These are phyloP conservation scores for Myotis vivesi DNA, from an alignment of 2,797 vertebrate species.

Conservation along the genomic window DNA sequence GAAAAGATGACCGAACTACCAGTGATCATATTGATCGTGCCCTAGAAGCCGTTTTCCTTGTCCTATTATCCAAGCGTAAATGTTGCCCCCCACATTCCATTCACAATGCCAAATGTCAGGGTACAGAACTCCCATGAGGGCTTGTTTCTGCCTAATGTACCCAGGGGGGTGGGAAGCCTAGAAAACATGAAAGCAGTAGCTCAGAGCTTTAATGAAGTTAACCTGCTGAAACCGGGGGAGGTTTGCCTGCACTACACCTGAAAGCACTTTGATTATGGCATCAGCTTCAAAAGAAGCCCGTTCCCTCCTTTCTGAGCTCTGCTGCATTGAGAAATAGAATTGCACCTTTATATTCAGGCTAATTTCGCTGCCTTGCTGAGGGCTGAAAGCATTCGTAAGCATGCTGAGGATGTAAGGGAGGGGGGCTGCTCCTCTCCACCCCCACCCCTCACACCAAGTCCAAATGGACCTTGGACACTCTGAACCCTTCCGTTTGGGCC, in stretches of 20 bases:
- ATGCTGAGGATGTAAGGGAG: slow-evolving; percentile 50
- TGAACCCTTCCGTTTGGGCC: background rate
- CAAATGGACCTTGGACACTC: background rate
- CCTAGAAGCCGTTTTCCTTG: slow-evolving; percentile 56
- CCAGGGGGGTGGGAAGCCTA: slow-evolving; percentile 63
- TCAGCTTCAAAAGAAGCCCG: slow-evolving; percentile 82
- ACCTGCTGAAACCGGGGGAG: slow-evolving; percentile 83
- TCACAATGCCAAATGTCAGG: slow-evolving; percentile 78
- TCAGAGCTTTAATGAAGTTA: slow-evolving; percentile 86
- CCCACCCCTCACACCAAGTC: background rate
- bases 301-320: slow-evolving; percentile 79
- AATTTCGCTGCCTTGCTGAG: slow-evolving; percentile 78
- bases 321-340: slow-evolving; percentile 80
- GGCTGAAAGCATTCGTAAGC: slow-evolving; percentile 79
- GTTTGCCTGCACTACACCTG: slow-evolving; percentile 82
- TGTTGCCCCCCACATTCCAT: slow-evolving; percentile 59
- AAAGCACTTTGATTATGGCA: slow-evolving; percentile 83
- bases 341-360: slow-evolving; percentile 80
- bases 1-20: slow-evolving; percentile 36
- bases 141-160: slow-evolving; percentile 82
- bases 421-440: background rate
- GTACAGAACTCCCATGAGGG: slow-evolving; percentile 62
- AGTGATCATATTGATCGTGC: slow-evolving; percentile 38
- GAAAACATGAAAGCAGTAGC: slow-evolving; percentile 83
- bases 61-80: slow-evolving; percentile 49